Base-by-base conservation (phyloP, 2,888 invertebrate genomes). In the Melanotus villosus region DNA sequence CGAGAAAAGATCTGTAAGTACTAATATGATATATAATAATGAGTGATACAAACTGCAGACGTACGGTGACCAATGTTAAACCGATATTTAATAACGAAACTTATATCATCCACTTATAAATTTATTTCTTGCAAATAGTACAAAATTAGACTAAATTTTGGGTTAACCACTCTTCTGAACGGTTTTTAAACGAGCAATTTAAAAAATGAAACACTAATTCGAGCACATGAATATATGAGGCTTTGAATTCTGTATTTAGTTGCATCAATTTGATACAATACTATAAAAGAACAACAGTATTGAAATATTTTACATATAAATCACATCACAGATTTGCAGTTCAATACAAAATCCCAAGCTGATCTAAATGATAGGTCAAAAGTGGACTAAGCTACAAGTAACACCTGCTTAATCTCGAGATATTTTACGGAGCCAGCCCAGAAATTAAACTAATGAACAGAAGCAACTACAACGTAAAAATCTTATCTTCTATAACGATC, bases 401-500 rank as follows among this genome's bases (percentile, higher is more conserved):
- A 68, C 69, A 71, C 47, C 41, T 32, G 74, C 68, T 72, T 65
- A 70, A 66, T 65, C 71, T 59, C 52, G 47, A 52, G 26, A 26
- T 26, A 26, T 26, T n/a, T n/a, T 45, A 32, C 30, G 43, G 66
- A 47, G 63, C 63, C 70, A 70, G 63, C 62, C 56, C 62, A 66
- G 58, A 63, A 68, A 58, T 47, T 62, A 69, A 70, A 56, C 62
- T 62, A 71, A 70, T 63, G 57, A 73, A 71, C 70, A 72, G 54
- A 69, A 72, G 69, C 66, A 71, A 71, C 64, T 72, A 70, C 32
- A 65, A 54, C 50, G 59, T 66, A 68, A 67, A 26, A 65, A 57
- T 73, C 75, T 69, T 84, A 84, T 81, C 82, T 76, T 80, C 81
- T 79, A 82, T 84, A 74, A 75, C 84, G 77, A 80, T 83, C 83